These are phyloP conservation scores for Platalea minor DNA, from an alignment of 2,797 vertebrate genomes.

Conservation along the genomic window DNA sequence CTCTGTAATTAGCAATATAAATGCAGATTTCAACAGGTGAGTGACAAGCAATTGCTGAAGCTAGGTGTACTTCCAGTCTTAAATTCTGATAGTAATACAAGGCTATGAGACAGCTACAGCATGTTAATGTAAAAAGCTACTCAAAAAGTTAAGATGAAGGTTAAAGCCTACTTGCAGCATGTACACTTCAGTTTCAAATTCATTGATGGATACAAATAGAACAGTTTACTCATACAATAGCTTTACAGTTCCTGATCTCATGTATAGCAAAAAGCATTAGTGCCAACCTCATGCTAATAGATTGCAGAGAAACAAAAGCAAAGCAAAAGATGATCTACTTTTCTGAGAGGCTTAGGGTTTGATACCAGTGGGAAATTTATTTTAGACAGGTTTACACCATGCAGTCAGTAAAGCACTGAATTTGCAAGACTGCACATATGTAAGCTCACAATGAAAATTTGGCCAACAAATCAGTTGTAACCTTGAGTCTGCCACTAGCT, in stretches of 20 bases:
- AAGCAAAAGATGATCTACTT: neutral
- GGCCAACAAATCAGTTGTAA: neutral
- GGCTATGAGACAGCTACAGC: neutral
- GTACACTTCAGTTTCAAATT: neutral
- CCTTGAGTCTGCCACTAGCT: neutral
- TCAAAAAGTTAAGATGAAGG: constrained; percentile 30
- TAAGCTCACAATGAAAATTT: neutral
- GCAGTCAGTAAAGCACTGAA: neutral
- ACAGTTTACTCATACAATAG: neutral
- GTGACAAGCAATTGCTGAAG: constrained; percentile 21
- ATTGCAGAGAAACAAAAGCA: neutral
- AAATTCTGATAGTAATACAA: constrained; percentile 8
- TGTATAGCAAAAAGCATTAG: neutral
- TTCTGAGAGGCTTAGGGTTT: neutral
- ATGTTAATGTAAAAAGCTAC: constrained; percentile 34
- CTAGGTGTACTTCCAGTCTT: constrained; percentile 4
- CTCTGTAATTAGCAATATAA: constrained; percentile 53
- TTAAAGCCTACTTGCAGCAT: neutral
- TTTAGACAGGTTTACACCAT: neutral
- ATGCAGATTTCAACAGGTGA: constrained; percentile 60
- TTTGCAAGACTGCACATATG: neutral
- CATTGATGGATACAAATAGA: neutral
- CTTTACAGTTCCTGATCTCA: neutral
- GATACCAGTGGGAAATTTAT: neutral
- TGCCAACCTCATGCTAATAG: neutral